Conservation (phyloP, 2,797 vertebrate genomes). For the Melopsittacus undulatus region DNA sequence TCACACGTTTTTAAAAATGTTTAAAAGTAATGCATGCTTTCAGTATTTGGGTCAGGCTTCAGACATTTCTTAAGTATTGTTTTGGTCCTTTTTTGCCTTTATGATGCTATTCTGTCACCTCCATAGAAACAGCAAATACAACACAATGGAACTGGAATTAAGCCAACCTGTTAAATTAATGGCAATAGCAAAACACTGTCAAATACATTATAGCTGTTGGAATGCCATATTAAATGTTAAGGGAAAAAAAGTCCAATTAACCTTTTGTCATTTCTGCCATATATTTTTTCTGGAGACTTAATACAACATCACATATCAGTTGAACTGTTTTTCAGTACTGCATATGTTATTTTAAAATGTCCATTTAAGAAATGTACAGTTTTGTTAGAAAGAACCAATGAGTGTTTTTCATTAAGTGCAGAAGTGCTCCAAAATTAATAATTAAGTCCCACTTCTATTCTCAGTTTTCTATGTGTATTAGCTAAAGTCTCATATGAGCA, state of each 20-base stretch:
- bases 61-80: background rate
- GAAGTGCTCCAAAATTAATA: background rate
- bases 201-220: background rate
- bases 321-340: background rate
- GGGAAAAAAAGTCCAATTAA: background rate
- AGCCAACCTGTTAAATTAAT: background rate
- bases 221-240: background rate
- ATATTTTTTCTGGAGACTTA: background rate
- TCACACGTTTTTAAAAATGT: background rate
- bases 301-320: background rate
- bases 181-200: background rate
- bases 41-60: background rate
- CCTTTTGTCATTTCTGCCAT: background rate
- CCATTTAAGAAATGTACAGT: background rate
- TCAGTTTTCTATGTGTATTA: background rate
- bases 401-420: background rate
- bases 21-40: background rate
- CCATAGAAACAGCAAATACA: background rate
- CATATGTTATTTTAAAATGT: background rate
- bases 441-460: background rate
- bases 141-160: background rate
- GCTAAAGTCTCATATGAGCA: background rate
- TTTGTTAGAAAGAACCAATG: background rate
- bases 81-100: background rate
- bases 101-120: background rate